These are phyloP conservation scores for Pteronotus mesoamericanus DNA, from an alignment of 2,797 vertebrate species.

Conservation along the genomic window DNA sequence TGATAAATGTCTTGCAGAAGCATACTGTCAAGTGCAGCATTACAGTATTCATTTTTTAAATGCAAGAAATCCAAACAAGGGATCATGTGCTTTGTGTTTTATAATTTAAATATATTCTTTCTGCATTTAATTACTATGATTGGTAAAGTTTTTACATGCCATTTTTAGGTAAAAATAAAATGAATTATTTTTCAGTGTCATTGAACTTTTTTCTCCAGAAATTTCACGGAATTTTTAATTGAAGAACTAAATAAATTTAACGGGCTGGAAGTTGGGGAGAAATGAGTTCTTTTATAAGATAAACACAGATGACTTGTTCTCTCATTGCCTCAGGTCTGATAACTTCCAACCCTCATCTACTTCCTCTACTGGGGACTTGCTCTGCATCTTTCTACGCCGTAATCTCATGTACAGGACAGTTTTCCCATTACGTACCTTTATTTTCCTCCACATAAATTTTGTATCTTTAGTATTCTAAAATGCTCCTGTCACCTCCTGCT, in stretches of 20 bases:
- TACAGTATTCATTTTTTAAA: background rate
- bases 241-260: background rate
- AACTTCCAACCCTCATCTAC: background rate
- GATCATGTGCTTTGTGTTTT: background rate
- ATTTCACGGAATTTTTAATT: background rate
- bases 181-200: background rate
- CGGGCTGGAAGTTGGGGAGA: background rate
- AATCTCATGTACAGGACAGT: background rate
- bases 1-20: conserved; percentile 8
- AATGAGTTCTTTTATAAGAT: background rate
- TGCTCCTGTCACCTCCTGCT: background rate
- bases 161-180: background rate
- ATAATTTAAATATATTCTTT: conserved; percentile 13
- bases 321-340: background rate
- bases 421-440: background rate
- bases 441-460: background rate
- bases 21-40: background rate
- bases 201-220: conserved; percentile 22
- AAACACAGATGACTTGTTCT: too few species aligned
- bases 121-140: background rate
- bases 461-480: background rate
- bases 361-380: background rate
- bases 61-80: background rate
- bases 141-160: background rate
- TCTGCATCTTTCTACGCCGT: background rate